Evolutionary conservation across 2,113 vertebrate species (phyloP), one percentile per base, ranked within the genome.

Genomic region (Chroicocephalus ridibundus): DNA sequence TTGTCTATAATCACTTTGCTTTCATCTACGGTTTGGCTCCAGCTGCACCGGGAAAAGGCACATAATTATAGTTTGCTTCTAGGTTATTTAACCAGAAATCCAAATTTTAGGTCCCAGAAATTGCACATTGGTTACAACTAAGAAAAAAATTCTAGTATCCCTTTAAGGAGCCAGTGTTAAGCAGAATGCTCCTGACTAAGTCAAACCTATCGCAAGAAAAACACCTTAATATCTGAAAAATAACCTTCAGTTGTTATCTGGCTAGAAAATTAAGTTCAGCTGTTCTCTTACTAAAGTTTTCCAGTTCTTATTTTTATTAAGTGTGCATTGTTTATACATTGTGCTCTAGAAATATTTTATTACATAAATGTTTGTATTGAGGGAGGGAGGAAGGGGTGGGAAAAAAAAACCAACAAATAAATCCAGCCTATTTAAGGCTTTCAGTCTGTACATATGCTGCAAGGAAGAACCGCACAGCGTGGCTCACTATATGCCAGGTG

Each of bases 331-430:
- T 96, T 97, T 96, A 71, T 76, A 58, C 14, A 52, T 83, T 82
- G 75, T 38, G 29, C 38, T 91, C 77, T 82, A 86, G 52, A 95
- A 94, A 86, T 82, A 83, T 58, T 94, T 94, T 82, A 68, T 95
- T 85, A 52, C 61, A 68, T 76, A 82, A 93, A 70, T 96, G 80
- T 92, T 96, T 97, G 77, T 82, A 58, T 58, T 87, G 71, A 77
- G n/a, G 61, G 44, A 94, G 68, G 66, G 88, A 93, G 49, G 54
- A 86, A 91, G 61, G 69, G 61, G 21, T 78, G 77, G 75, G 62
- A 5, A 18, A 92, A 90, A 92, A 90, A 60, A 72, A 58, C 1
- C 58, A 79, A 34, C 44, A 80, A 68, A 81, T 82, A 93, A 94
- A 86, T 80, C 42, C 78, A 57, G 27, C 6, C 6, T 58, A 24